Evolutionary conservation across 1,140 invertebrate species (phyloP).

Genomic region (Cotesia chilonis): DNA sequence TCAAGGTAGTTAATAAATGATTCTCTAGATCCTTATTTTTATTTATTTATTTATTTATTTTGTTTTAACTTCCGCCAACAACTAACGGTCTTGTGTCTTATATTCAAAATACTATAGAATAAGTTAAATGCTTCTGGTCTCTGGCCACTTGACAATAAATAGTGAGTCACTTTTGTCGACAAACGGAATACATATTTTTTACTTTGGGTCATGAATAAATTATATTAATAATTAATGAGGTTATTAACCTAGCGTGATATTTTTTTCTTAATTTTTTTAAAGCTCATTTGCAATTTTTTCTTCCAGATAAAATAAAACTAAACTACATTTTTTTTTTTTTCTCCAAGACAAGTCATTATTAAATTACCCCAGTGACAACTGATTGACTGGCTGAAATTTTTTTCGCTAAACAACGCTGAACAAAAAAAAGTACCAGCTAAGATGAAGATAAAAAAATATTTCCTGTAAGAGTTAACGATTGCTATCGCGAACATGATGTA

Average conservation of each 20-base stretch:
- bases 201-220: constrained; percentile 9
- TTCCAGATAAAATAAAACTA: neutral
- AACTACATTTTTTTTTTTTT: too few relatives aligned
- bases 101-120: constrained; percentile 9
- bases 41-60: too few relatives aligned
- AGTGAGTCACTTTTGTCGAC: neutral
- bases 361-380: too few relatives aligned
- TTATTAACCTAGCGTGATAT: neutral
- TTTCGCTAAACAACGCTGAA: neutral
- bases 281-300: neutral
- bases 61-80: neutral
- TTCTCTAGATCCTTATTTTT: too few relatives aligned
- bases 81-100: constrained; percentile 3
- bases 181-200: constrained; percentile 4
- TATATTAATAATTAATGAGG: constrained; percentile 28
- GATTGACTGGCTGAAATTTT: too few relatives aligned
- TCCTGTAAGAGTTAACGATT: neutral
- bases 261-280: neutral
- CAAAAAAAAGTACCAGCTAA: neutral
- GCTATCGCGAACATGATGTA: neutral
- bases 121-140: neutral
- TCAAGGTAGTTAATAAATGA: too few relatives aligned
- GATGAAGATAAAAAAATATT: constrained; percentile 3
- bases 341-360: too few relatives aligned
- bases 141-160: neutral